Evolutionary conservation across 2,888 invertebrate species (phyloP).

Genomic region (Orchesellides sinensis): DNA sequence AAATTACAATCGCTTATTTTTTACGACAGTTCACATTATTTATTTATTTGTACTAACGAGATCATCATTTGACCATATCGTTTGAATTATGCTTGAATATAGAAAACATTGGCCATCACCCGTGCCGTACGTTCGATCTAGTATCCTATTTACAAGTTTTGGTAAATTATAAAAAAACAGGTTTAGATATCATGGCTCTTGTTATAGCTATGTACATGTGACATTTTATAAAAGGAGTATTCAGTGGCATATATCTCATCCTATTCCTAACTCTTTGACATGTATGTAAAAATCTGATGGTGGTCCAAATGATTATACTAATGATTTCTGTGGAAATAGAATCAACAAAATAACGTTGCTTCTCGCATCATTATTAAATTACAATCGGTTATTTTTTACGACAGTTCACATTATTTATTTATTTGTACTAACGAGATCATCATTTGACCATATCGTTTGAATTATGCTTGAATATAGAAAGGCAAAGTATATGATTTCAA

Average conservation of each 20-base stretch:
- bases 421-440: not conserved
- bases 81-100: too few relatives aligned
- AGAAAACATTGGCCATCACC: not conserved
- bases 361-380: conserved; percentile 50
- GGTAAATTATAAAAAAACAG: conserved; percentile 37
- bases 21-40: too few relatives aligned
- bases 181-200: too few relatives aligned
- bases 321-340: conserved; percentile 50
- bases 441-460: too few relatives aligned
- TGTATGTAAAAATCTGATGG: not conserved
- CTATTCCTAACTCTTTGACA: too few relatives aligned
- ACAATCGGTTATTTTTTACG: too few relatives aligned
- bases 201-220: too few relatives aligned
- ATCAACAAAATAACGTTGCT: conserved; percentile 34
- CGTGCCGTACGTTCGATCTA: not conserved
- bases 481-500: too few relatives aligned
- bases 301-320: conserved; percentile 29
- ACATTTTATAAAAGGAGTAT: too few relatives aligned
- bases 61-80: too few relatives aligned
- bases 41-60: not conserved
- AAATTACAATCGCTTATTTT: conserved; percentile 36
- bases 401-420: not conserved
- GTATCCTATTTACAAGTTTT: conserved; percentile 32
- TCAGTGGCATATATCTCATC: too few relatives aligned
- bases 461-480: too few relatives aligned